Base-by-base conservation (phyloP, 2,888 invertebrate genomes). In the Melangyna quadrimaculata region DNA sequence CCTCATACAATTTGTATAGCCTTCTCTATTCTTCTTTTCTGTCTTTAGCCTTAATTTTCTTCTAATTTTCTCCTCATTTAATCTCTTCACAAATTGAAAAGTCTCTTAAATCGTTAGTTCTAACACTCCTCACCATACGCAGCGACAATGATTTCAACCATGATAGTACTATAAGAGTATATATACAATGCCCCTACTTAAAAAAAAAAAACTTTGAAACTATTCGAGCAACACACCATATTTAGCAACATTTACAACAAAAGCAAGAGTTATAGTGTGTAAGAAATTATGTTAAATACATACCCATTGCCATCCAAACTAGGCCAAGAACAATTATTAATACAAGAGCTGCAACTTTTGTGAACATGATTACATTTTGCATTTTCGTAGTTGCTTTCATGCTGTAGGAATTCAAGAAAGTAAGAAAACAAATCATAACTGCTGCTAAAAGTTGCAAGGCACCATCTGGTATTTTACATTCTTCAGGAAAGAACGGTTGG, bases 361-460 rank as follows among this genome's bases (percentile, higher is more conserved):
- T 96, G 89, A 98, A 96, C 95, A 98, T 98, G 90, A 98, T 98
- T 19, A 97, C 93, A 92, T 98, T 98, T 91, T 98, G 98, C 89
- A 98, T 94, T 90, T 95, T 95, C 0, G 98, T 97, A 5, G 98
- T 98, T 88, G 96, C 94, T 89, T 94, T 96, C 53, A 98, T 97
- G 90, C 97, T 96, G 90, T 95, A 96, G 65, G 97, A 97, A 91
- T 98, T 98, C 88, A 98, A 93, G 90, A 96, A 98, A 6, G 98
- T 97, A 67, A 98, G 93, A 83, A 97, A 94, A 96, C 96, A 96
- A 89, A 98, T 97, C 51, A 96, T 96, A 1, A 93, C 93, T 2
- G 96, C 97, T 10, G 97, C 97, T 83, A 98, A 92, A 27, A 97
- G 92, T 90, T 96, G 94, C 83, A 95, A 93, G 53, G 95, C 95